A percentile compares a stretch with the other conserved stretches of the same genome.
Evolutionary conservation across 1,140 invertebrate genomes (phyloP).

Genomic region (Zophobas atratus): DNA sequence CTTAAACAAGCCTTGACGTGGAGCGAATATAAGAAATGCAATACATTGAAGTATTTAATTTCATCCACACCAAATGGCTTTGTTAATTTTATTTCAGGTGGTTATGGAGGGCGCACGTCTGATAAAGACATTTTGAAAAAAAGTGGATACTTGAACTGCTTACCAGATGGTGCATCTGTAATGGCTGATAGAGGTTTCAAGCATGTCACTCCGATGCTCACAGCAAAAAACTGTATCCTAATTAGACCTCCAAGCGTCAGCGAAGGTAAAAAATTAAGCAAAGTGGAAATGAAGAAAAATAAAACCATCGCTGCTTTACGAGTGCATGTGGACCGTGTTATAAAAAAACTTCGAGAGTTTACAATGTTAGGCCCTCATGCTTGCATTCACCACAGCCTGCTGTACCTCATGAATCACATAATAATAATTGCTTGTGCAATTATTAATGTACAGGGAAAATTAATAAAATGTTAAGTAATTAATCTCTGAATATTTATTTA

Average conservation of each 20-base stretch:
- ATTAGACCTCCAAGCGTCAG: conserved; percentile 62
- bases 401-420: conserved; percentile 48
- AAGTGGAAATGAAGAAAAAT: conserved; percentile 33
- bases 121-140: conserved; percentile 62
- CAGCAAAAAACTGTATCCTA: conserved; percentile 57
- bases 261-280: not conserved
- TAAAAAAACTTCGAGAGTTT: conserved; percentile 51
- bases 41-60: conserved; percentile 68
- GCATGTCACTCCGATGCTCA: conserved; percentile 60
- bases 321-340: conserved; percentile 57
- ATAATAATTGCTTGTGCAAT: conserved; percentile 53
- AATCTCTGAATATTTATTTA: too few relatives aligned
- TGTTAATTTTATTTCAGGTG: conserved; percentile 65
- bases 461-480: too few relatives aligned
- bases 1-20: conserved; percentile 61
- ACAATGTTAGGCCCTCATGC: conserved; percentile 62
- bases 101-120: conserved; percentile 62
- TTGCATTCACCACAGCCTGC: conserved; percentile 52
- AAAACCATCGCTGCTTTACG: conserved; percentile 58
- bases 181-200: conserved; percentile 67
- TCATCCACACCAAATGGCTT: conserved; percentile 65
- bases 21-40: conserved; percentile 65
- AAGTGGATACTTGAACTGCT: conserved; percentile 60
- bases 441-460: conserved; percentile 55
- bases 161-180: conserved; percentile 57